Conservation (phyloP, 2,113 vertebrate species). For the Bombycilla garrulus region DNA sequence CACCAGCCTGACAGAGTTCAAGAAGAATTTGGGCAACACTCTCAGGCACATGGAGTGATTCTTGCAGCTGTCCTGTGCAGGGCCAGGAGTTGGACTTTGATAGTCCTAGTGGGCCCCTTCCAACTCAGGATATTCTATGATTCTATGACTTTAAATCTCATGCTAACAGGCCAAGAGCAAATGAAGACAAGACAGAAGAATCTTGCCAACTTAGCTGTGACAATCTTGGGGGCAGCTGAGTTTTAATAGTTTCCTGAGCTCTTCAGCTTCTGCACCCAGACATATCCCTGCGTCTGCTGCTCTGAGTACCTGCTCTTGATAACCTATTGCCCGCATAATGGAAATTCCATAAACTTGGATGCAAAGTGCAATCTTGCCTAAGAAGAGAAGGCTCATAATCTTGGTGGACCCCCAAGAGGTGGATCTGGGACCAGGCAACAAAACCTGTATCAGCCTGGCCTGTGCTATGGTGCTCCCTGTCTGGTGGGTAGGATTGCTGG, state of each 20-base stretch:
- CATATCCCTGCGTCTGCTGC: not conserved
- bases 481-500: not conserved
- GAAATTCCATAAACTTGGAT: not conserved
- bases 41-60: not conserved
- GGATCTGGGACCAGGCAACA: not conserved
- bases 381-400: not conserved
- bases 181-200: not conserved
- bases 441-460: not conserved
- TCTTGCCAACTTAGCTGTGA: not conserved
- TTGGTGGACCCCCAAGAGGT: accelerated
- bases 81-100: not conserved
- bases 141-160: not conserved
- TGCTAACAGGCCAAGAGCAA: not conserved
- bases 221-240: not conserved
- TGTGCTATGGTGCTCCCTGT: accelerated
- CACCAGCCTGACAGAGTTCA: not conserved
- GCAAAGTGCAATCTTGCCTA: not conserved
- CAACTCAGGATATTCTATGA: not conserved
- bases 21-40: not conserved
- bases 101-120: not conserved
- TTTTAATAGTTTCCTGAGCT: not conserved
- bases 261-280: not conserved
- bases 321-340: not conserved
- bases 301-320: not conserved
- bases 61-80: not conserved